Conservation (phyloP, 2,797 vertebrate genomes). For the Pelobates cultripes region DNA sequence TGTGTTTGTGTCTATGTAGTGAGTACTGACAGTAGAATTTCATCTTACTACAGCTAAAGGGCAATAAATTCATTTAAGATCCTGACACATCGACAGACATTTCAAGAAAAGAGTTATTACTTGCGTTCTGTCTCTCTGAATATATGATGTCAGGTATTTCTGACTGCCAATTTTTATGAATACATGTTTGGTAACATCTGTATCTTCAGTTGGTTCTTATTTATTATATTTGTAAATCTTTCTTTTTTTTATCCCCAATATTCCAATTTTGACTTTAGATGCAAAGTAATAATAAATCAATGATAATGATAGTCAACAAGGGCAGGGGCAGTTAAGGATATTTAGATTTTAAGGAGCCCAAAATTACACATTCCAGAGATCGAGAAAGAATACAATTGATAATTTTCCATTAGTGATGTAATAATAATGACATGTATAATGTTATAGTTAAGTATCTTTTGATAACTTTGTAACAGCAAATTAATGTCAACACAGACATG, state of each 20-base stretch:
- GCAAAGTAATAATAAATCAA: no score
- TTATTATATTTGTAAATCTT: background rate
- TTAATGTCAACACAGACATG: no score
- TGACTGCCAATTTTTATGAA: slow-evolving; percentile 54
- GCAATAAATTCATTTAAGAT: slow-evolving; percentile 70
- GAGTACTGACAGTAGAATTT: slow-evolving; percentile 65
- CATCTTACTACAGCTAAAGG: slow-evolving; percentile 62
- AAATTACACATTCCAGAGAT: no score
- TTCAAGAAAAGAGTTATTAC: slow-evolving; percentile 66
- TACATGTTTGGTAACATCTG: slow-evolving; percentile 56
- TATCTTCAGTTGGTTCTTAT: slow-evolving; percentile 10
- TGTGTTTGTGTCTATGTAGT: slow-evolving; percentile 53
- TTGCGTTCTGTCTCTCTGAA: slow-evolving; percentile 66
- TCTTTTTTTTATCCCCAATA: background rate
- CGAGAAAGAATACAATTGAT: no score
- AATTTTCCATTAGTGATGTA: no score
- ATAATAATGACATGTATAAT: no score
- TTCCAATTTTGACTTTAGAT: no score
- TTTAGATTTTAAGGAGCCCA: no score
- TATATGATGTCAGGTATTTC: slow-evolving; percentile 60
- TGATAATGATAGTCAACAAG: no score
- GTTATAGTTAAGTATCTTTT: no score
- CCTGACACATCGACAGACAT: slow-evolving; percentile 66
- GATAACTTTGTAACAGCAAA: no score
- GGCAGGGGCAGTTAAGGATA: no score